Evolutionary conservation across 2,797 vertebrate species (phyloP), one percentile per base, ranked within the genome.

Genomic region (Molossus molossus): DNA sequence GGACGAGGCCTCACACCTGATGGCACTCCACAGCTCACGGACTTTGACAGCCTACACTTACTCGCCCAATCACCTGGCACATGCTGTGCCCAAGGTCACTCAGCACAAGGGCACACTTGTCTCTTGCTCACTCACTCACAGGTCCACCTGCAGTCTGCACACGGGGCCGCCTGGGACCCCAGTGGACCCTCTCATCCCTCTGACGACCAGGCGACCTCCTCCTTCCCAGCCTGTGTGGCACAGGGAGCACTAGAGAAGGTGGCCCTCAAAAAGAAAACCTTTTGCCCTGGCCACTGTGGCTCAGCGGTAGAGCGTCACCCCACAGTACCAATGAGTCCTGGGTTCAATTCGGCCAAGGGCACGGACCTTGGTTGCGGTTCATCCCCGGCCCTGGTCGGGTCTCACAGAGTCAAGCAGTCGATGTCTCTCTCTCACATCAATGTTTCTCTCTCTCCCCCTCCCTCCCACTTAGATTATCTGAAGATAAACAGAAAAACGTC

Each of bases 161-260:
- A 10, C 23, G 3, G 65, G 73, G 2, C 11, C 8, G 14, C 80
- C 76, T 12, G 37, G 53, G 73, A 5, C 76, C 75, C 37, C 15
- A 12, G 37, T 12, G 13, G 9, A 12, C 0, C 25, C 23, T 5
- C 14, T 29, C 17, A 15, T 6, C 69, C n/a, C 13, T 15, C 1
- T 27, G 33, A 83, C 77, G 5, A 18, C 25, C 2, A 1, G n/a
- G 37, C 3, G 58, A 6, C 9, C 20, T 6, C 15, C 0, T 10
- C 18, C 57, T 15, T 17, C 8, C 12, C 1, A 11, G 37, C 69
- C 79, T 12, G 2, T 4, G 3, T 0, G 21, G 15, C 33, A 1
- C 1, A 3, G 3, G 9, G 1, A 25, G 70, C 2, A 1, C 40
- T 0, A 8, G 40, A 8, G 40, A 20, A 13, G 6, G 58, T 0